Conservation (phyloP, 2,888 invertebrate species). For the Itoplectis maculator region DNA sequence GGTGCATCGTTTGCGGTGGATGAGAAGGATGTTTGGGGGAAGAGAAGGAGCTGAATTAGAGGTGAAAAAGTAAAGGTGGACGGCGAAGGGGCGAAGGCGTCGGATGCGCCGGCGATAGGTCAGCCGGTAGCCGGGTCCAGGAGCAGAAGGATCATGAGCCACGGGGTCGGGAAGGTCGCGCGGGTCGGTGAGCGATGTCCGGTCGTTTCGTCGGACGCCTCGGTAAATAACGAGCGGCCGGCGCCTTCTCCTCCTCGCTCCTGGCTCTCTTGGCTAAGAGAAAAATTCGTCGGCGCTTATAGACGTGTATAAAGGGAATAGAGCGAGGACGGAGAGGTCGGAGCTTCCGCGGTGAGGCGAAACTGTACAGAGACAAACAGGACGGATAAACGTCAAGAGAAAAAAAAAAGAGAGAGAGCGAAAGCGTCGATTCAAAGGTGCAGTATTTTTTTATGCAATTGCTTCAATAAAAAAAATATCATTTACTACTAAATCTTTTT, state of each 20-base stretch:
- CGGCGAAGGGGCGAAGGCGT: neutral
- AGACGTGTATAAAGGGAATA: slow-evolving; percentile 49
- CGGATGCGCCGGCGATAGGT: slow-evolving; percentile 14
- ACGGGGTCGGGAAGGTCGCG: slow-evolving; percentile 44
- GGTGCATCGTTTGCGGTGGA: neutral
- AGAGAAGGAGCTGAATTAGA: neutral
- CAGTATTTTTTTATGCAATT: too few relatives aligned
- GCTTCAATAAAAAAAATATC: neutral
- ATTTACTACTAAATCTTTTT: too few relatives aligned
- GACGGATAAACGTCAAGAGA: neutral
- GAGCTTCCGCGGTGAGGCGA: slow-evolving; percentile 35
- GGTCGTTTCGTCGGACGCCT: slow-evolving; percentile 70
- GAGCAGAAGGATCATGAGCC: slow-evolving; percentile 40
- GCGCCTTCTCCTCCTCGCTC: neutral
- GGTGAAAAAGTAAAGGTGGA: slow-evolving; percentile 4
- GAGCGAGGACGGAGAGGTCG: neutral
- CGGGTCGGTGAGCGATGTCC: slow-evolving; percentile 70
- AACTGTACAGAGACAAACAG: neutral
- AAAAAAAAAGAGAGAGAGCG: too few relatives aligned
- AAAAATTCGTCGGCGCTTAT: slow-evolving; percentile 55
- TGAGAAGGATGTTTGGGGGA: neutral
- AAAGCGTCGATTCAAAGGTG: neutral
- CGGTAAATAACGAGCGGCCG: slow-evolving; percentile 70
- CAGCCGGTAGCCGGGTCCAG: slow-evolving; percentile 14
- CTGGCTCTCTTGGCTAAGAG: slow-evolving; percentile 49